Base-by-base conservation (phyloP, 1,140 invertebrate genomes). In the Drosophila rufa region DNA sequence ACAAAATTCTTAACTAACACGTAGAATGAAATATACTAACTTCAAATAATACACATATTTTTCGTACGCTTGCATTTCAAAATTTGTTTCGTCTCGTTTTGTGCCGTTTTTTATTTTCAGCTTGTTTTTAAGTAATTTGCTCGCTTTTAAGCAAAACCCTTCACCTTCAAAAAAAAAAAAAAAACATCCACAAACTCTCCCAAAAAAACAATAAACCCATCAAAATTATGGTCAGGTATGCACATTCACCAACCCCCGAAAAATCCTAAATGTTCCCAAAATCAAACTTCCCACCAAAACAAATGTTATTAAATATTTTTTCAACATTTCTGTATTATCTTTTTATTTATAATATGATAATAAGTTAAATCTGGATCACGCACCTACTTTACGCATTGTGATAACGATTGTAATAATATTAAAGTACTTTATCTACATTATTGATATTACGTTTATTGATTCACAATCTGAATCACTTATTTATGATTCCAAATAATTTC, bases 91-190 rank as follows among this genome's bases (percentile, higher is more conserved):
- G 47, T 80, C 51, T 73, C 67, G 61, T 55, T 81, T 67, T 74
- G 84, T 87, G 67, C 53, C 53, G 71, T 77, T 83, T 84, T 82
- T 89, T 86, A 79, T 60, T 87, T 87, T 89, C 84, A 87, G 83
- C 82, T 57, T 46, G 53, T 48, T 38, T 38, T 69, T 59, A 60
- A 67, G 57, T 62, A 45, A 66, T 60, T 85, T 81, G 27, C 56
- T 83, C 51, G 65, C 79, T 83, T 86, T 60, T 30, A 80, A 51
- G 43, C 45, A 64, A 57, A 69, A 47, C 59, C 40, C 27, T 45
- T 51, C 38, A 60, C 58, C 50, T 33, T 25, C 53, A 46, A 12
- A 50, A 43, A 19, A 56, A 53, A 46, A 50, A 50, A 42, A 17
- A 38, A 64, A 50, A 42, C 47, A 69, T 75, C 45, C 48, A 64